Percentiles rank a stretch among this genome's conserved stretches.
Conservation (phyloP, 2,113 vertebrate genomes). For the Upupa epops region DNA sequence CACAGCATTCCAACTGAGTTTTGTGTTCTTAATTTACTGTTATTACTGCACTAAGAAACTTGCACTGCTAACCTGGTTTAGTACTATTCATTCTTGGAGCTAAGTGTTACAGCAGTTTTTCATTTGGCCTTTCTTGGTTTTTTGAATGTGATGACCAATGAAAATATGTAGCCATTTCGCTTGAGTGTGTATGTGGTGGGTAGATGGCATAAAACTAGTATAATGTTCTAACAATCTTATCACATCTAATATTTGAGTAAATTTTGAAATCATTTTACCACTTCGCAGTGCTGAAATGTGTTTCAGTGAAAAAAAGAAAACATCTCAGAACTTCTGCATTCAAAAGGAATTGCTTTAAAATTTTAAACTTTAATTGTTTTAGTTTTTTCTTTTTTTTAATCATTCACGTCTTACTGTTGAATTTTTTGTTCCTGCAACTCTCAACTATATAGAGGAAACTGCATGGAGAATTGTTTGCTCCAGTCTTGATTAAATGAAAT, state of each 20-base stretch:
- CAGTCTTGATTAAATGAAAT: not conserved
- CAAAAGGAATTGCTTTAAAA: not conserved
- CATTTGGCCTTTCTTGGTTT: not conserved
- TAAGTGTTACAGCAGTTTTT: not conserved
- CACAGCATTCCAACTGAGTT: not conserved
- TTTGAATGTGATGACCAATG: not conserved
- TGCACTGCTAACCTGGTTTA: not conserved
- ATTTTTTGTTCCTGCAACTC: not conserved
- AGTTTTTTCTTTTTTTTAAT: not conserved
- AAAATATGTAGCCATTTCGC: not conserved
- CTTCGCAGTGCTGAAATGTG: slow-evolving; percentile 51
- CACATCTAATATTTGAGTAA: not conserved
- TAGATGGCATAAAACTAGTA: not conserved
- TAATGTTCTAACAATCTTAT: not conserved
- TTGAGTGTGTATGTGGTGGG: not conserved
- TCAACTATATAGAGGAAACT: not conserved
- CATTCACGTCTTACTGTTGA: not conserved
- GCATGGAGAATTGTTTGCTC: not conserved
- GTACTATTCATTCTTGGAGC: not conserved
- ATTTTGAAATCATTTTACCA: not conserved
- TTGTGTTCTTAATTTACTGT: not conserved
- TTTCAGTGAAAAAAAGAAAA: not conserved
- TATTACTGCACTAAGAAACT: not conserved
- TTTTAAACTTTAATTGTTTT: not conserved
- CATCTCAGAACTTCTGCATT: not conserved